phyloP scores from a whole-genome alignment of 2,888 invertebrate genomes.

The Rutpela maculata region DNA sequence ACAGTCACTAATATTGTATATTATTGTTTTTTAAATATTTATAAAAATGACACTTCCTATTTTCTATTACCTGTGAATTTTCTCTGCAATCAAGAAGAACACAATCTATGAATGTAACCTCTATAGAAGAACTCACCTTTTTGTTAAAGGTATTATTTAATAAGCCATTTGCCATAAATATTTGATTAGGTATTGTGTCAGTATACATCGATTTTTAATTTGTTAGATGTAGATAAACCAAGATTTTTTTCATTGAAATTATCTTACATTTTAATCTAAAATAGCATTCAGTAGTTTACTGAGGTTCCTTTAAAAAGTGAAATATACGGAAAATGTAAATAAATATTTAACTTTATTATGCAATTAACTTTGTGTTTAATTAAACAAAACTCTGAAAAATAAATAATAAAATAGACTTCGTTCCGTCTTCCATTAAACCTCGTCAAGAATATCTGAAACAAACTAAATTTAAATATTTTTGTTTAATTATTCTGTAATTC shows the following conservation, averaged over 20 bases:
- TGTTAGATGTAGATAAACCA: not conserved
- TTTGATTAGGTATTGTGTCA: not conserved
- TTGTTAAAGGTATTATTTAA: not conserved
- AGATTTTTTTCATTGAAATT: not conserved
- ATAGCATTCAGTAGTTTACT: not conserved
- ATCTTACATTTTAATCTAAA: not conserved
- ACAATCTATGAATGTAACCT: not conserved
- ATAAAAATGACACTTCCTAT: too few relatives aligned
- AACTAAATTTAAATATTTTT: too few relatives aligned
- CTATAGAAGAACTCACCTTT: not conserved
- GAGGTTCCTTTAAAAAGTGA: not conserved
- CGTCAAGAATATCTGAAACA: too few relatives aligned
- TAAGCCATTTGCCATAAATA: not conserved
- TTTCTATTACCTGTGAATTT: too few relatives aligned
- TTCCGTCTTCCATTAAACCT: too few relatives aligned
- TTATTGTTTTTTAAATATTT: too few relatives aligned
- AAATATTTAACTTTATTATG: not conserved
- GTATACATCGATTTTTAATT: not conserved
- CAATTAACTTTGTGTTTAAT: too few relatives aligned
- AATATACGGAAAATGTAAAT: not conserved
- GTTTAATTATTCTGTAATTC: too few relatives aligned
- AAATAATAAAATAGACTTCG: too few relatives aligned
- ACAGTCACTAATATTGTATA: too few relatives aligned
- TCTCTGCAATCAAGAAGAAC: too few relatives aligned
- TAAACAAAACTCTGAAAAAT: too few relatives aligned